Conservation (phyloP, 2,888 invertebrate species). For the Agrotis exclamationis region DNA sequence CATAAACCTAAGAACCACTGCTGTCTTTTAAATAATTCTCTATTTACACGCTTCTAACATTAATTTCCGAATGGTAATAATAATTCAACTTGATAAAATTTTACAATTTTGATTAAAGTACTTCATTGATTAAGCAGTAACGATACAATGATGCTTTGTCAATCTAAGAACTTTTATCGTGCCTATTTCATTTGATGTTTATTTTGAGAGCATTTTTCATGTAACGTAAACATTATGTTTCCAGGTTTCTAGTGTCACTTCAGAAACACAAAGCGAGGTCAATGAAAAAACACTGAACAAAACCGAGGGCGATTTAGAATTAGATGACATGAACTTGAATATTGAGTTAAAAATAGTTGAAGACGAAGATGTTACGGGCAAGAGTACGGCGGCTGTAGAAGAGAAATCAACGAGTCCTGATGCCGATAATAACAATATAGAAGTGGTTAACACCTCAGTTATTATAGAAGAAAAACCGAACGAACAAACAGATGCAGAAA, state of each 20-base stretch:
- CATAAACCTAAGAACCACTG: conserved; percentile 13
- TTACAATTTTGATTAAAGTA: conserved; percentile 2
- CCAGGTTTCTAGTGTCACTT: conserved; percentile 78
- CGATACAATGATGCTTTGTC: background rate
- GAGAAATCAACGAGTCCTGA: conserved; percentile 37
- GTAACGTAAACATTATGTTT: conserved; percentile 53
- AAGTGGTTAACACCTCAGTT: conserved; percentile 37
- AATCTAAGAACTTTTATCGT: background rate
- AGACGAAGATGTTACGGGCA: conserved; percentile 80
- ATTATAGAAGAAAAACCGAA: conserved; percentile 38
- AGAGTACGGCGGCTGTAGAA: conserved; percentile 42
- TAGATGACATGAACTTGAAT: conserved; percentile 82
- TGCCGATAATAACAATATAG: conserved; percentile 41
- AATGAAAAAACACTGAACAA: conserved; percentile 70
- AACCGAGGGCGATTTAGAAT: conserved; percentile 76
- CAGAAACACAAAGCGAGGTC: conserved; percentile 76
- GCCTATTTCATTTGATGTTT: background rate
- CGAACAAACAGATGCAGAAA: conserved; percentile 44
- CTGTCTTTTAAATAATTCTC: conserved; percentile 32
- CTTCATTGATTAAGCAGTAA: background rate
- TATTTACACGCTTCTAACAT: conserved; percentile 35
- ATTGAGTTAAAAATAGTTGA: conserved; percentile 89
- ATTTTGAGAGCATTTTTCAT: background rate
- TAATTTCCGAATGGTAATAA: background rate
- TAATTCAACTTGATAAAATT: too few relatives aligned